Percentiles rank a stretch among this genome's conserved stretches.
These are phyloP conservation scores for Drosophila kuntzei DNA, from an alignment of 2,888 invertebrate genomes.

Conservation along the genomic window DNA sequence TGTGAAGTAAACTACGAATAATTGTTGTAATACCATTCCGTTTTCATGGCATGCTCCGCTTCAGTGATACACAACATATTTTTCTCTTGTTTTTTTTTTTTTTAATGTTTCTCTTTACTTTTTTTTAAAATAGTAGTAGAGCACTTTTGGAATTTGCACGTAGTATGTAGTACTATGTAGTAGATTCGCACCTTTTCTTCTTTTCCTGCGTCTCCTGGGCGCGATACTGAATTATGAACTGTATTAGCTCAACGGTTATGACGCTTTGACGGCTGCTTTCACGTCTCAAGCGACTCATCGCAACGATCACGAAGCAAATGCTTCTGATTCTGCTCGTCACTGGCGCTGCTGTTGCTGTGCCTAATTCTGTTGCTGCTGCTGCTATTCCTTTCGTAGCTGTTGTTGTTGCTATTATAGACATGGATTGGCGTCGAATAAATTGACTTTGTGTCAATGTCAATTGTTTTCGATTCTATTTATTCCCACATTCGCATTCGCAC, in stretches of 20 bases:
- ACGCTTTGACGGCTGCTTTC: constrained; percentile 83
- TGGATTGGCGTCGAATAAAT: constrained; percentile 53
- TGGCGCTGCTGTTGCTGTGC: constrained; percentile 30
- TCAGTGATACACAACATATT: constrained; percentile 72
- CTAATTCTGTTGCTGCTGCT: constrained; percentile 31
- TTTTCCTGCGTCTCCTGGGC: constrained; percentile 83
- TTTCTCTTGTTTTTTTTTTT: constrained; percentile 13
- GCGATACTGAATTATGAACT: constrained; percentile 85
- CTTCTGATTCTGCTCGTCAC: constrained; percentile 42
- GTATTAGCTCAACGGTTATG: constrained; percentile 85
- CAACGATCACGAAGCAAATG: constrained; percentile 67
- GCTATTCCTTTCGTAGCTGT: constrained; percentile 28
- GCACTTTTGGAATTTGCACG: constrained; percentile 10
- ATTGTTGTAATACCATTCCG: constrained; percentile 71
- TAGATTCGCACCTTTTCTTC: constrained; percentile 82
- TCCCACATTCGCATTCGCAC: constrained; percentile 42
- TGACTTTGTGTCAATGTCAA: constrained; percentile 75
- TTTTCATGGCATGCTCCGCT: constrained; percentile 70
- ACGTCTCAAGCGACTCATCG: constrained; percentile 83
- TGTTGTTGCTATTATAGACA: constrained; percentile 51
- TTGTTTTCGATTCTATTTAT: constrained; percentile 43
- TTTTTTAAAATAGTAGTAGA: constrained; percentile 4
- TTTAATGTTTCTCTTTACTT: too few relatives aligned
- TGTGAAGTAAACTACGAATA: constrained; percentile 29
- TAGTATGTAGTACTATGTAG: constrained; percentile 1